Percentiles rank a stretch among this genome's conserved stretches.
phyloP scores from a whole-genome alignment of 2,113 vertebrate species.

The Halcyon malimbica region DNA sequence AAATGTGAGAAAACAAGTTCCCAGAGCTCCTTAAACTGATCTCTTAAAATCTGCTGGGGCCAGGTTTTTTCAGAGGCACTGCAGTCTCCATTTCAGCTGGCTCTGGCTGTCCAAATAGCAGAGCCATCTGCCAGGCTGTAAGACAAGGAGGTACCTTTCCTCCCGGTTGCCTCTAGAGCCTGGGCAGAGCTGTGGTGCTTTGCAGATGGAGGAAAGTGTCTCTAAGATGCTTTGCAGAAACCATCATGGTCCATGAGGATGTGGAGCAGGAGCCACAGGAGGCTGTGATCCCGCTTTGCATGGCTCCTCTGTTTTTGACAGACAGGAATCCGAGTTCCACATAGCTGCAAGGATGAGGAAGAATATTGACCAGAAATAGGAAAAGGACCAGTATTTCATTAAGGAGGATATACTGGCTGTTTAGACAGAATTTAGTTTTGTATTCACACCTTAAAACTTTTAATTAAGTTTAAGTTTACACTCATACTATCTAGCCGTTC shows the following conservation, averaged over 20 bases:
- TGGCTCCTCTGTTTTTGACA: not conserved
- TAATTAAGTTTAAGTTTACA: constrained; percentile 17
- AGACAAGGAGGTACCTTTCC: not conserved
- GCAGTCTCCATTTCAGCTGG: not conserved
- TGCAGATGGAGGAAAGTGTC: not conserved
- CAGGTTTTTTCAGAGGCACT: not conserved
- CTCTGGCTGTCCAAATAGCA: not conserved
- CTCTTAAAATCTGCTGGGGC: not conserved
- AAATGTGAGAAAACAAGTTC: not conserved
- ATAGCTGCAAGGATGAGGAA: not conserved
- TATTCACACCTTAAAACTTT: constrained; percentile 23
- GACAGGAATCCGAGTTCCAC: not conserved
- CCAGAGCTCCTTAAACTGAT: not conserved
- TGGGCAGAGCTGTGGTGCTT: not conserved
- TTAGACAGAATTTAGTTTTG: not conserved
- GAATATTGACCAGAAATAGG: not conserved
- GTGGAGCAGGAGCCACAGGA: fast-evolving
- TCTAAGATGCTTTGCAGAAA: not conserved
- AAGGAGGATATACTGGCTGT: not conserved
- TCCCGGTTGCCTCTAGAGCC: not conserved
- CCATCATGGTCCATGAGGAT: fast-evolving
- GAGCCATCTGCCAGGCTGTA: not conserved
- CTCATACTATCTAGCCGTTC: not conserved
- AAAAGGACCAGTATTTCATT: constrained; percentile 11
- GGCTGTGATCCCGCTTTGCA: not conserved